Conservation (phyloP, 2,888 invertebrate species). For the Tigriopus californicus region DNA sequence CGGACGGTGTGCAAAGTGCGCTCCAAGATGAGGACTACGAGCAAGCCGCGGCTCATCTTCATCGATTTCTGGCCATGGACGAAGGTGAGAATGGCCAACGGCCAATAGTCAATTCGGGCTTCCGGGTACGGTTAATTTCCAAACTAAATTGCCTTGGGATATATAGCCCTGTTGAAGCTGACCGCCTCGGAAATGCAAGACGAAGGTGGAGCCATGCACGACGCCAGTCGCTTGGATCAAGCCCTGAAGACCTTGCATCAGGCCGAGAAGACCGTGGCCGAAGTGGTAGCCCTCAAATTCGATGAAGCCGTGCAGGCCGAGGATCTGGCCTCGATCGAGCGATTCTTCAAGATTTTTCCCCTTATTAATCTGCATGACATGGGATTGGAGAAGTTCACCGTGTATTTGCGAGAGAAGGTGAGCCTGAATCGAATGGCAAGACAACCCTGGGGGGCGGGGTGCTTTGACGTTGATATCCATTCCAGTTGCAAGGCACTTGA, state of each 20-base stretch:
- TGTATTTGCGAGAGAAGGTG: conserved; percentile 63
- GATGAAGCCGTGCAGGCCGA: conserved; percentile 73
- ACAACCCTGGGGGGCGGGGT: too few relatives aligned
- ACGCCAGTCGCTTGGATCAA: not conserved
- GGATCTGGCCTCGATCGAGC: conserved; percentile 72
- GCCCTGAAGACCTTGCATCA: conserved; percentile 36
- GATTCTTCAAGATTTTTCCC: conserved; percentile 93
- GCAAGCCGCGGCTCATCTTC: conserved; percentile 84
- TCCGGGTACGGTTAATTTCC: too few relatives aligned
- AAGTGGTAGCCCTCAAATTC: conserved; percentile 56
- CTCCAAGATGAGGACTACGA: conserved; percentile 89
- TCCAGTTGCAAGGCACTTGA: conserved; percentile 43
- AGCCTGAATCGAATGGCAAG: too few relatives aligned
- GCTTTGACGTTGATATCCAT: too few relatives aligned
- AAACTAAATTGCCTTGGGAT: too few relatives aligned
- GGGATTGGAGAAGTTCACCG: conserved; percentile 69
- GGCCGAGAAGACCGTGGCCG: conserved; percentile 42
- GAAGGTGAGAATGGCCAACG: conserved; percentile 30
- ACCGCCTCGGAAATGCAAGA: not conserved
- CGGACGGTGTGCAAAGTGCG: conserved; percentile 89
- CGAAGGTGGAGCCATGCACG: not conserved
- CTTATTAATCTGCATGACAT: conserved; percentile 73
- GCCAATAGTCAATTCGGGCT: too few relatives aligned
- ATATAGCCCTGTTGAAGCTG: not conserved
- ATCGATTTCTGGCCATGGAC: conserved; percentile 81